Evolutionary conservation across 2,113 vertebrate species (phyloP).

Genomic region (Abramis brama): DNA sequence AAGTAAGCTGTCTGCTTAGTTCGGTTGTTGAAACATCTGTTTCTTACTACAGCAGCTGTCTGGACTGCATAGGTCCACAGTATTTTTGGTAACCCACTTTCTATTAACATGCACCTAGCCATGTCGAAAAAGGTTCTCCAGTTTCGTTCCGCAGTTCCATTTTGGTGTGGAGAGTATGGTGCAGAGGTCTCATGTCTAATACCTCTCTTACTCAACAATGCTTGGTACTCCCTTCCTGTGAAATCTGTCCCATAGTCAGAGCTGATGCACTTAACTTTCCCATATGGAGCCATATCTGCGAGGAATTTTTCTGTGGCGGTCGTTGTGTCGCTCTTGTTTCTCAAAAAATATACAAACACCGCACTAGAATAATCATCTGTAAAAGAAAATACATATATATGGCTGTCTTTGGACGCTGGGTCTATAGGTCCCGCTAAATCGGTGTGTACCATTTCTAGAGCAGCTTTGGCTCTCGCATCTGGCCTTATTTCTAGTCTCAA

Average conservation of each 20-base stretch:
- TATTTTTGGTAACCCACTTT: not conserved
- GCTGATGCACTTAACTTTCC: no score
- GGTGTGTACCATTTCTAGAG: not conserved
- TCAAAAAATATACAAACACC: constrained; percentile 16
- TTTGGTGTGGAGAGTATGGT: constrained; percentile 53
- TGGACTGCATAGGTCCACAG: constrained; percentile 14
- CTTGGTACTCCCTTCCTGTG: constrained; percentile 25
- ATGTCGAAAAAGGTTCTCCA: constrained; percentile 57
- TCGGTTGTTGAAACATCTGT: not conserved
- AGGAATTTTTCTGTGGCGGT: constrained; percentile 1
- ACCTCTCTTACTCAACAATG: constrained; percentile 2
- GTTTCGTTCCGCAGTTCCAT: constrained; percentile 44
- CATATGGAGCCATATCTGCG: constrained; percentile 34
- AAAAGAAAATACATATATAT: not conserved
- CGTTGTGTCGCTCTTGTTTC: not conserved
- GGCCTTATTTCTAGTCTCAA: not conserved
- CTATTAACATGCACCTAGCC: constrained; percentile 40
- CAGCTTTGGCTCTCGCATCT: not conserved
- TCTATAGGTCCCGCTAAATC: not conserved
- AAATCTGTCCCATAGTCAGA: constrained; percentile 42
- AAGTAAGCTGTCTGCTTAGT: constrained; percentile 4
- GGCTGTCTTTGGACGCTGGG: not conserved
- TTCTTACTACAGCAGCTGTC: constrained; percentile 45
- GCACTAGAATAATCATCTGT: constrained; percentile 12
- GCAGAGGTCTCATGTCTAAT: constrained; percentile 42